Evolutionary conservation across 2,797 vertebrate genomes (phyloP).

Genomic region (Sebastes itinus): DNA sequence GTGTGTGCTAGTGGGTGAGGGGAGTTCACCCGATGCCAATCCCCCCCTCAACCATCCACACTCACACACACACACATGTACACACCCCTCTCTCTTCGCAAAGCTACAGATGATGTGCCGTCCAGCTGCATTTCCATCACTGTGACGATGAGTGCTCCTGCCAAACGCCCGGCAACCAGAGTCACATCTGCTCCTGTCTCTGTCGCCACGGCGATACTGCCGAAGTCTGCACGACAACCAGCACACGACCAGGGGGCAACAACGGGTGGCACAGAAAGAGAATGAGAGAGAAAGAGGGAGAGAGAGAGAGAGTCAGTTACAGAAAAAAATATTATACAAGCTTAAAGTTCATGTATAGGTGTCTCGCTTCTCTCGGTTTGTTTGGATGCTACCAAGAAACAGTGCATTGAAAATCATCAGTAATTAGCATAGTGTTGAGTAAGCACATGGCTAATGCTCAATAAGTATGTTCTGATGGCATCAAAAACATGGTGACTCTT

Average conservation of each 20-base stretch:
- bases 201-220: conserved; percentile 80
- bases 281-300: conserved; percentile 23
- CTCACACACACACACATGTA: conserved; percentile 4
- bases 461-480: neutral
- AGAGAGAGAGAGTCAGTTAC: conserved; percentile 21
- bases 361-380: neutral
- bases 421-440: neutral
- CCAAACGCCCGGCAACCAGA: conserved; percentile 97
- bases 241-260: conserved; percentile 72
- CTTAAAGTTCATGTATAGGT: conserved; percentile 19
- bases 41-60: conserved; percentile 29
- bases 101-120: conserved; percentile 96
- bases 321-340: conserved; percentile 36
- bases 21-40: conserved; percentile 79
- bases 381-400: neutral
- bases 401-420: neutral
- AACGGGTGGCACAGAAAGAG: conserved; percentile 68
- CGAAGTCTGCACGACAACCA: conserved; percentile 78
- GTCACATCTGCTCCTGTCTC: conserved; percentile 97
- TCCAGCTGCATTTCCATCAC: conserved; percentile 92
- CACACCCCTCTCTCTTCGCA: conserved; percentile 59
- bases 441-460: neutral
- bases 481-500: neutral
- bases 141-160: conserved; percentile 96
- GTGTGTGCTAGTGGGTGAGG: conserved; percentile 59